Evolutionary conservation across 2,797 vertebrate genomes (phyloP), one percentile per base, ranked within the genome.

Genomic region (Scarus forsteni): DNA sequence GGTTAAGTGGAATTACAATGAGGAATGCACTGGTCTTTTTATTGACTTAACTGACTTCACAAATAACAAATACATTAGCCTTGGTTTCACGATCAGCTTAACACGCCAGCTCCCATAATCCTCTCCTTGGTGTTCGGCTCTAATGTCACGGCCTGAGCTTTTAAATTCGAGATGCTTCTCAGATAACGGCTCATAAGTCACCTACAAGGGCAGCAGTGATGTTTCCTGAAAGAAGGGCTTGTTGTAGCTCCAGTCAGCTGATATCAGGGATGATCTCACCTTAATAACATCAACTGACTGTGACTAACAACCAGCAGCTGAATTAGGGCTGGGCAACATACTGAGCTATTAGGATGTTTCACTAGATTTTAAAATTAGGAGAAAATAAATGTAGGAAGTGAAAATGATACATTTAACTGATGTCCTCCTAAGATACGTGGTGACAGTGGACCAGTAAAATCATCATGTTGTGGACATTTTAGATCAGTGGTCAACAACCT

Each of bases 161-260:
- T 40, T 55, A 18, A 70, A 70, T 70, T 49, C 59, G 36, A 81
- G 51, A 65, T 42, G 39, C 39, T 39, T 61, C 58, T 65, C 18
- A 63, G 61, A 60, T 50, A 66, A 42, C 62, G 48, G 2, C 15
- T 12, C 2, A 16, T 49, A 46, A 38, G 35, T 62, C 15, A 57
- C 10, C 3, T 8, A 67, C 38, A 48, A 27, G 18, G 19, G 46
- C 19, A 77, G 16, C 57, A 71, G 38, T 60, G 59, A 61, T 0
- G 2, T 46, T 50, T 53, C 35, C 15, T 54, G 54, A 14, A 14
- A 34, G 16, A 40, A 10, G n/a, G 9, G 38, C 50, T 14, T 56
- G 19, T 39, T 45, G 45, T 62, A 66, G 27, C 45, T 43, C 19
- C 52, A 63, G 19, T 52, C 54, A 73, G 16, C 45, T 60, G 54